Evolutionary conservation across 2,888 invertebrate genomes (phyloP).

Genomic region (Clepsis dumicolana): DNA sequence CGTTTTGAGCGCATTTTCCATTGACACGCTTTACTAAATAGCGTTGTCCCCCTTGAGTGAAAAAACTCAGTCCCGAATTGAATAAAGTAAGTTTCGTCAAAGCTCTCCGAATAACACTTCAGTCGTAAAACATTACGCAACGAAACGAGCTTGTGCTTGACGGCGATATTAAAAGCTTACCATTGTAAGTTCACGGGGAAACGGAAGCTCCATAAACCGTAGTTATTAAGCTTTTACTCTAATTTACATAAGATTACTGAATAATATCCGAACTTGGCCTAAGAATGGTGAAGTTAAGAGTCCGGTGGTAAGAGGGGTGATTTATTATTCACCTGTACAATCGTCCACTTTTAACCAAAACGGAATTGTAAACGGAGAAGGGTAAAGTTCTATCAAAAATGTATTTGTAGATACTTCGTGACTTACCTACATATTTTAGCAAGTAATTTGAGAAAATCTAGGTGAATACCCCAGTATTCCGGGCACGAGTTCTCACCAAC

Average conservation of each 20-base stretch:
- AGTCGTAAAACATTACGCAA: slow-evolving; percentile 40
- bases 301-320: not conserved
- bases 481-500: too few relatives aligned
- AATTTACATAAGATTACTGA: slow-evolving; percentile 17
- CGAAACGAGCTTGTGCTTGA: slow-evolving; percentile 36
- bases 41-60: too few relatives aligned
- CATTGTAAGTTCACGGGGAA: slow-evolving; percentile 31
- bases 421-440: too few relatives aligned
- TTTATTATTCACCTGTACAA: not conserved
- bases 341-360: too few relatives aligned
- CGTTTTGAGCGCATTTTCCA: too few relatives aligned
- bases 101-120: slow-evolving; percentile 26
- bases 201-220: slow-evolving; percentile 17
- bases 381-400: too few relatives aligned
- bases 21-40: not conserved
- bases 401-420: too few relatives aligned
- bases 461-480: too few relatives aligned
- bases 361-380: too few relatives aligned
- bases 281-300: not conserved
- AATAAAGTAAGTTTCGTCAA: slow-evolving; percentile 17
- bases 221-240: slow-evolving; percentile 21
- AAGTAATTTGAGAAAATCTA: too few relatives aligned
- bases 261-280: slow-evolving; percentile 9
- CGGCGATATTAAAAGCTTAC: slow-evolving; percentile 43
- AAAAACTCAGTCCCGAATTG: not conserved